Base-by-base conservation (phyloP, 2,888 invertebrate species). In the Polylopha cassiicola region DNA sequence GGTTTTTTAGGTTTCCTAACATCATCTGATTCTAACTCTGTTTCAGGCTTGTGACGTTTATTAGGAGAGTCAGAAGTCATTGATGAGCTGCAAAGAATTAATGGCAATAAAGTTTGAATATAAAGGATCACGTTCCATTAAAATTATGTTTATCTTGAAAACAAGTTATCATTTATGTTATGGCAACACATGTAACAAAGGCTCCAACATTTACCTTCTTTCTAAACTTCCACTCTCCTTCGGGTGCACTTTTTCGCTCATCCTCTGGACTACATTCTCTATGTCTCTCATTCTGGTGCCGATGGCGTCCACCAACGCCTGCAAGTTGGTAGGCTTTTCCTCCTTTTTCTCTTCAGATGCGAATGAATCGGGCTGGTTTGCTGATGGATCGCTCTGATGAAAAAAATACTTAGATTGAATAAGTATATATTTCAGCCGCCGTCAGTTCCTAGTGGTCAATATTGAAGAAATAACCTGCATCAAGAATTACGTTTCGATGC, bases 251-350 rank as follows among this genome's bases (percentile, higher is more conserved):
- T 80, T 80, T 10, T 74, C 72, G n/a, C 70, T 78, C 81, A 81
- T 81, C 46, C 58, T 58, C 48, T 78, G 76, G 0, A 80, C 79
- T 0, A 79, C 81, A 4, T 54, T 63, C 39, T 81, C 79, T 1
- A 79, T 80, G 33, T 80, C 78, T 2, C 71, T 54, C 81, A 82
- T 79, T n/a, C 81, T 58, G 10, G 65, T 73, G 0, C 82, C 82
- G 10, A 82, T 82, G 1, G 84, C 81, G 38, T 85, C 80, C 2
- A 84, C 82, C 16, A 84, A 38, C 0, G 75, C 72, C 26, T 82
- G 79, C 0, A 82, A 63, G 36, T 77, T 73, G 0, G 53, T 37
- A 0, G 71, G 55, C 5, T 66, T 69, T 1, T 61, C 51, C 0
- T 61, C 59, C 5, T 63, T 58, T 18, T 67, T 69, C 1, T 57